A percentile compares a stretch with the other conserved stretches of the same genome.
Evolutionary conservation across 2,113 vertebrate genomes (phyloP).

Genomic region (Diphyllodes magnificus): DNA sequence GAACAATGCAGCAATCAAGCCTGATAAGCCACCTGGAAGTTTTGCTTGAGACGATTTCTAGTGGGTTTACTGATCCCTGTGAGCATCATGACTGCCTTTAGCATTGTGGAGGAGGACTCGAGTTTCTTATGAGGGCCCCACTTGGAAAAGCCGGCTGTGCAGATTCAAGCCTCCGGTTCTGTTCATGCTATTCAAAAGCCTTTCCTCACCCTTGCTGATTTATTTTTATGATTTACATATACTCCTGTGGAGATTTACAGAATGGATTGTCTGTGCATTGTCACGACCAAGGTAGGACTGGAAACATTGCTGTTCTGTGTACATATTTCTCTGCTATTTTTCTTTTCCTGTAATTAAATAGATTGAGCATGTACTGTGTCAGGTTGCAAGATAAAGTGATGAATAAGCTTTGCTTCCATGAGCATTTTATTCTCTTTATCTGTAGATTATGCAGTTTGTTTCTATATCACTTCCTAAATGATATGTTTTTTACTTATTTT

Average conservation of each 20-base stretch:
- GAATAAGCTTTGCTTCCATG: conserved; percentile 56
- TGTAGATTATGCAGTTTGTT: conserved; percentile 44
- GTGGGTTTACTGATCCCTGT: conserved; percentile 76
- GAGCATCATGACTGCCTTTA: conserved; percentile 78
- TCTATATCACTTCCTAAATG: conserved; percentile 64
- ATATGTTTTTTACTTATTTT: conserved; percentile 50
- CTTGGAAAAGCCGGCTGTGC: conserved; percentile 74
- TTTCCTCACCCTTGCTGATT: conserved; percentile 74
- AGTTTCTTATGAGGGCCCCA: conserved; percentile 74
- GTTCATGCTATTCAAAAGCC: conserved; percentile 67
- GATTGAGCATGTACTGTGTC: conserved; percentile 55
- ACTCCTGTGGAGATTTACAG: conserved; percentile 76
- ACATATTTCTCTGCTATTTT: conserved; percentile 66
- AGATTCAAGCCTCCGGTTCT: conserved; percentile 73
- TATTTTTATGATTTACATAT: conserved; percentile 79
- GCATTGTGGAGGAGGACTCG: conserved; percentile 80
- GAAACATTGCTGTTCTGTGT: conserved; percentile 63
- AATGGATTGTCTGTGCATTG: conserved; percentile 98
- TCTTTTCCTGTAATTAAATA: conserved; percentile 63
- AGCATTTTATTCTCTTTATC: conserved; percentile 53
- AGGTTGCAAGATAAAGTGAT: conserved; percentile 62
- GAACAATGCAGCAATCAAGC: conserved; percentile 69
- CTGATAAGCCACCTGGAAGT: conserved; percentile 71
- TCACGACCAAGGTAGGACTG: conserved; percentile 95
- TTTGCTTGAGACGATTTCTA: conserved; percentile 74